phyloP scores from a whole-genome alignment of 2,113 vertebrate genomes.

The Odontophorus gujanensis region DNA sequence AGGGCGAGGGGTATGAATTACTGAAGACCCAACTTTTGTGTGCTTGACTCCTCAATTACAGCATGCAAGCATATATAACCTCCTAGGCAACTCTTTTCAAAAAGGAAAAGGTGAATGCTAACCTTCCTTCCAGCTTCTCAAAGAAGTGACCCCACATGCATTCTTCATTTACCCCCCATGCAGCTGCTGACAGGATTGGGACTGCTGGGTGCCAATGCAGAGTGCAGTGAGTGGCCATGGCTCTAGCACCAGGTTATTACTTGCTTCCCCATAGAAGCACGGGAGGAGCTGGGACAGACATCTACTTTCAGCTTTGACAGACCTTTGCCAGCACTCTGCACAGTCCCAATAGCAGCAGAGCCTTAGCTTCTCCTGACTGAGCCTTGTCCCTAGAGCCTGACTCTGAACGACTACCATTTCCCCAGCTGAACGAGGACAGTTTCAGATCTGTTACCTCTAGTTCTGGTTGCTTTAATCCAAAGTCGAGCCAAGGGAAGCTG shows the following conservation, averaged over 20 bases:
- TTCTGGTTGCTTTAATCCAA: background rate
- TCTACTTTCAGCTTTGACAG: background rate
- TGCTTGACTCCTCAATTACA: rapidly evolving
- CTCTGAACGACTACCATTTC: background rate
- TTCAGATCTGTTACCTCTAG: background rate
- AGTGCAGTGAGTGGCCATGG: rapidly evolving
- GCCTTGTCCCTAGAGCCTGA: background rate
- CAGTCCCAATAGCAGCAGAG: background rate
- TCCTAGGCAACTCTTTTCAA: rapidly evolving
- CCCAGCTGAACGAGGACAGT: background rate
- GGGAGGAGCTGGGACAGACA: background rate
- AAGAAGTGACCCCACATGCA: rapidly evolving
- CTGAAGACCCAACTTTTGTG: background rate
- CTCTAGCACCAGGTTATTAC: background rate
- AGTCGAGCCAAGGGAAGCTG: background rate
- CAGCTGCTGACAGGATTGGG: background rate
- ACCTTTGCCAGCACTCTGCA: background rate
- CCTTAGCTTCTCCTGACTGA: background rate
- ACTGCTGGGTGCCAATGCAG: background rate
- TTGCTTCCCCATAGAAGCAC: rapidly evolving
- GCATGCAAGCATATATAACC: background rate
- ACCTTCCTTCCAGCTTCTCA: background rate
- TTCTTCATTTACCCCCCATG: background rate
- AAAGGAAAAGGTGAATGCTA: background rate
- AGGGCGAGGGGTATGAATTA: background rate